Evolutionary conservation across 2,113 vertebrate genomes (phyloP).

Genomic region (Trinectes maculatus): DNA sequence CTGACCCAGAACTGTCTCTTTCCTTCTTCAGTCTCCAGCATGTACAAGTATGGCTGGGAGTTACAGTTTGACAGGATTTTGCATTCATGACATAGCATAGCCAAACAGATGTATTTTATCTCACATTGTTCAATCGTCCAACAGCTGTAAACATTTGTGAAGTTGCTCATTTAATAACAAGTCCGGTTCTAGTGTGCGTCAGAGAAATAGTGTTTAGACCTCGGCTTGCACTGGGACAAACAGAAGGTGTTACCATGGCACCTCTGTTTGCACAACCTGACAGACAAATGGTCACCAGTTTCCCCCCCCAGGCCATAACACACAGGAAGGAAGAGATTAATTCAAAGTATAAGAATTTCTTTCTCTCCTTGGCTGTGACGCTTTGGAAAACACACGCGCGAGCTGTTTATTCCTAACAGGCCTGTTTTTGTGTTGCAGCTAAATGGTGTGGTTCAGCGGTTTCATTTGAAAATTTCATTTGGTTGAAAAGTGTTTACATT

Average conservation of each 20-base stretch:
- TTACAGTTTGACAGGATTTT: no score
- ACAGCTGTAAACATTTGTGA: background rate
- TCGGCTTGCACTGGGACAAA: conserved; percentile 26
- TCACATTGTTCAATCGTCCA: no score
- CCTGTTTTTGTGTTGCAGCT: background rate
- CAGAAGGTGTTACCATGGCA: conserved; percentile 58
- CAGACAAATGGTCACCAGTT: conserved; percentile 46
- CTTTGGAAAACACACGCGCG: background rate
- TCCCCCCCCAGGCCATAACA: conserved; percentile 39
- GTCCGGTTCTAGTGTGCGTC: background rate
- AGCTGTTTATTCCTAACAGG: background rate
- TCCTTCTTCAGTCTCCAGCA: background rate
- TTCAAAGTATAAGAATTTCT: conserved; percentile 29
- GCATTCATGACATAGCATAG: background rate
- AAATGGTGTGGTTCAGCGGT: no score
- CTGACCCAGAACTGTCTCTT: background rate
- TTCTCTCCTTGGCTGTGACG: background rate
- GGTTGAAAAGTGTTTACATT: no score
- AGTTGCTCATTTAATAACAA: conserved; percentile 6
- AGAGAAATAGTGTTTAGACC: conserved; percentile 36
- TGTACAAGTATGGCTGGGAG: background rate
- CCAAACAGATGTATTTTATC: conserved; percentile 5
- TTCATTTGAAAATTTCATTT: no score
- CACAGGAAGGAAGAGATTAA: conserved; percentile 59
- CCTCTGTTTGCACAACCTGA: conserved; percentile 44